Evolutionary conservation across 2,888 invertebrate genomes (phyloP), one percentile per base, ranked within the genome.

Genomic region (Coremacera marginata): DNA sequence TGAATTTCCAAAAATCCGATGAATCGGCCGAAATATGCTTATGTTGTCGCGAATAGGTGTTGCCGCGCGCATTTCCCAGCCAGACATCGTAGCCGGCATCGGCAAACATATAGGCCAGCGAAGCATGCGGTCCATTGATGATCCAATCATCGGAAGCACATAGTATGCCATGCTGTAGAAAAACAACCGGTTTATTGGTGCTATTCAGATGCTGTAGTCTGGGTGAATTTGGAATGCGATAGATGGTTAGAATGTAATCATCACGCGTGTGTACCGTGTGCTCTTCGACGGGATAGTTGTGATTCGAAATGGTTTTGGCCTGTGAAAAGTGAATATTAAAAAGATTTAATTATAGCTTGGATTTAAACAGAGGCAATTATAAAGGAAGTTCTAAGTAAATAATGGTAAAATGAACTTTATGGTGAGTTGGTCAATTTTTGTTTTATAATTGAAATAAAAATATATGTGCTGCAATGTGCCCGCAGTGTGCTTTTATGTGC

Each of bases 11-110:
- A 86, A 92, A 94, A 75, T 91, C 88, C 0, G 80, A 86, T 57
- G 94, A 95, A 86, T 84, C 84, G 3, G 89, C 88, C 75, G 88
- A 85, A 9, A 90, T 87, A 25, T 86, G 89, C 31, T 89, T 85
- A 81, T 93, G 92, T 37, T 89, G 87, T 51, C 89, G 88, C 4
- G 91, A 91, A 82, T 93, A 93, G 0, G 90, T 91, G 83, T 93
- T 95, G 16, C 86, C 96, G 4, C 96, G 92, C 7, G 92, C 92
- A 84, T 96, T 96, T 0, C 95, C 95, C 87, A 96, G 86, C 96
- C 96, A 96, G 0, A 94, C 94, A 81, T 94, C 94, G 81, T 91
- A 94, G 2, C 94, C 94, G 80, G 90, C 90, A 83, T 94, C 94
- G 2, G 93, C 93, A 27, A 94, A 84, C 80, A 88, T 84, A 68